Evolutionary conservation across 2,797 vertebrate genomes (phyloP).

Genomic region (Perodicticus potto): DNA sequence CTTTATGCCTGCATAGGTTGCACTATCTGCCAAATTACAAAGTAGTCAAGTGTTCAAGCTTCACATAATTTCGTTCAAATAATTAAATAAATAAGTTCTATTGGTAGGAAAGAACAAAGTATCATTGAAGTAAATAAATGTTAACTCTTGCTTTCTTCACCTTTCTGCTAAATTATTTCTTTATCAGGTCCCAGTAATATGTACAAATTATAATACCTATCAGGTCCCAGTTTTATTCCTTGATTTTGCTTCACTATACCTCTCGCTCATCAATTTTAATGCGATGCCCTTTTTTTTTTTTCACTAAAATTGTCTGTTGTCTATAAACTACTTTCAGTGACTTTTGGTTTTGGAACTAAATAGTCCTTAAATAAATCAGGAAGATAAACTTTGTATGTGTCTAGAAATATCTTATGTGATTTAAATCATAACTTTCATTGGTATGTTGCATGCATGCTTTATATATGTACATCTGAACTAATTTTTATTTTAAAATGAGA

Average conservation of each 20-base stretch:
- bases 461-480: not conserved
- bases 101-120: not conserved
- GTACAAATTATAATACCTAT: not conserved
- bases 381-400: slow-evolving; percentile 19
- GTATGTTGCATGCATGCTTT: not conserved
- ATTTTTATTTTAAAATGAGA: slow-evolving; percentile 69
- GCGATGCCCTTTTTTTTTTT: slow-evolving; percentile 1
- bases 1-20: not conserved
- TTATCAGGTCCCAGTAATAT: not conserved
- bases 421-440: slow-evolving; percentile 30
- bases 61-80: not conserved
- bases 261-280: not conserved
- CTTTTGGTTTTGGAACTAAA: not conserved
- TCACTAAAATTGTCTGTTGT: not conserved
- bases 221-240: not conserved
- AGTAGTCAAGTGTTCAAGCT: not conserved
- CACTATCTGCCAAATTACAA: not conserved
- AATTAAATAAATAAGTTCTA: not conserved
- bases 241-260: not conserved
- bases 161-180: not conserved
- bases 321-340: not conserved
- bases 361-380: not conserved
- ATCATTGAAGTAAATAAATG: not conserved
- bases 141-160: not conserved
- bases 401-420: slow-evolving; percentile 1